A percentile compares a stretch with the other conserved stretches of the same genome.
phyloP scores from a whole-genome alignment of 2,113 vertebrate species.

The Tragelaphus strepsiceros region DNA sequence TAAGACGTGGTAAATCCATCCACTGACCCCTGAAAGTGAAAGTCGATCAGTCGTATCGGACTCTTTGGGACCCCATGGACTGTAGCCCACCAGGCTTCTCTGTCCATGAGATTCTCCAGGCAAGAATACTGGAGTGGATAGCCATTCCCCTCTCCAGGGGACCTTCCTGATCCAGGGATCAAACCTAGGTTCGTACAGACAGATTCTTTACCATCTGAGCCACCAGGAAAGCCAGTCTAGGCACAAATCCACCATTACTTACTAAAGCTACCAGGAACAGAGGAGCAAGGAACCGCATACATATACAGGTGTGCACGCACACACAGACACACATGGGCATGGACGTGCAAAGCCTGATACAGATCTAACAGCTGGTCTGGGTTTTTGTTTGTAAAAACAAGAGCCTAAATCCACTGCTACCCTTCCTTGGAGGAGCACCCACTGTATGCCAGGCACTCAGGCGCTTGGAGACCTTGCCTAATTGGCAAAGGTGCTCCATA shows the following conservation, averaged over 20 bases:
- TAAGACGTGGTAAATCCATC: not conserved
- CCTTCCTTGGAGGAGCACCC: not conserved
- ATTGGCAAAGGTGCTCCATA: not conserved
- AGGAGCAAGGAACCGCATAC: not conserved
- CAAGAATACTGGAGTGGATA: not conserved
- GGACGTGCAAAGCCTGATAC: not conserved
- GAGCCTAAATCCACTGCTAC: not conserved
- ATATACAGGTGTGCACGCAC: rapidly evolving
- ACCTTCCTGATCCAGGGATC: not conserved
- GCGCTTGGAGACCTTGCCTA: not conserved
- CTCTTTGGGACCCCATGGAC: not conserved
- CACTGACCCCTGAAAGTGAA: not conserved
- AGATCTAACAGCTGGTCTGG: not conserved
- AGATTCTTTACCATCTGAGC: not conserved
- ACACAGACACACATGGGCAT: not conserved
- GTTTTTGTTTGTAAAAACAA: not conserved
- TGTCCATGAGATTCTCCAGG: not conserved
- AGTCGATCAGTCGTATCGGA: not conserved
- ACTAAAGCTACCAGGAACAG: not conserved
- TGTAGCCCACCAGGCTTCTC: not conserved
- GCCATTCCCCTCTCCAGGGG: not conserved
- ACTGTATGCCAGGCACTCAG: not conserved
- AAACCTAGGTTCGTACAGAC: not conserved
- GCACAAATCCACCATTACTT: not conserved
- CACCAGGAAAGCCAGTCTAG: not conserved